Base-by-base conservation (phyloP, 2,888 invertebrate species). In the Ormyrus thymus region DNA sequence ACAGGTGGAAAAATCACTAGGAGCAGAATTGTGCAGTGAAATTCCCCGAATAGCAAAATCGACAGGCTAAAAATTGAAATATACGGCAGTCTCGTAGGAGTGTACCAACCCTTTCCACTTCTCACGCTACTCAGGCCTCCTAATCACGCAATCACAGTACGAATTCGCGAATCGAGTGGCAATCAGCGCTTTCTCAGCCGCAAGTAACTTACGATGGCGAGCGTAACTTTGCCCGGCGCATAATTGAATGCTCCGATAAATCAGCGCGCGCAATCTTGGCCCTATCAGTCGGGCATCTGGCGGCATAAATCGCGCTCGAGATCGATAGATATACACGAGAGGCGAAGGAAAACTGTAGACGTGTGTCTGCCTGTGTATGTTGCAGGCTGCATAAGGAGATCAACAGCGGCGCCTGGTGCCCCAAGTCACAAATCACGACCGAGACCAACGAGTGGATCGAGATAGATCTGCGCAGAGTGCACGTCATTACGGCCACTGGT, bases 351-450 rank as follows among this genome's bases (percentile, higher is more conserved):
- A 61, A 29, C 29, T n/a, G 13, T 50, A 64, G n/a, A 64, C 10
- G 15, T 62, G 29, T 29, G 46, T 58, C 29, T 15, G 29, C 58
- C 11, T 70, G 45, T 15, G 15, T 51, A 6, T 53, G 0, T 90
- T 91, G 48, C 93, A 97, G 97, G 89, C 92, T 97, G 84, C 94
- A 95, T 83, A 94, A 94, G 85, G 97, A 97, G 88, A 92, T 93
- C 83, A 93, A 94, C 86, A 96, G 97, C 11, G 97, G 97, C 64
- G 97, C 97, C 0, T 98, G 97, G 98, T 98, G 98, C 91, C 97
- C 98, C 10, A 94, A 94, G 90, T 92, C 93, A 70, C 94, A 94
- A 89, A 95, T 96, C 86, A 95, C 95, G 45, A 93, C 94, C n/a
- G 95, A 95, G 85, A 92, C 94, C 3, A 92, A 92, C 79, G 95